A percentile compares a stretch with the other conserved stretches of the same genome.
Evolutionary conservation across 2,888 invertebrate genomes (phyloP).

Genomic region (Tenthredo mesomela): DNA sequence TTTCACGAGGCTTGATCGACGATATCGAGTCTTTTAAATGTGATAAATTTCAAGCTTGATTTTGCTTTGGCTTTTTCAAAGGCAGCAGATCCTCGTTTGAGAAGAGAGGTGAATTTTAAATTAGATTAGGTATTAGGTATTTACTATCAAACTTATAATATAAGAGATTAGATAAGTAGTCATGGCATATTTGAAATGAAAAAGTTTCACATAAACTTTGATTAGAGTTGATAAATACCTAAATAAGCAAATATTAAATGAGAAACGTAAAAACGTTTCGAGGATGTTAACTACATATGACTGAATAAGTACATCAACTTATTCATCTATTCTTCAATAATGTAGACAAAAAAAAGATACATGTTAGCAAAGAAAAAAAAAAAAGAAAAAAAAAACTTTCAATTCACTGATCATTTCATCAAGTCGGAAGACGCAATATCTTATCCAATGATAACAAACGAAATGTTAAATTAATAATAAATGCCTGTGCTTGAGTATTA

Average conservation of each 20-base stretch:
- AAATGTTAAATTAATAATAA: conserved; percentile 3
- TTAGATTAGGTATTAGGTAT: not conserved
- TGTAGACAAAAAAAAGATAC: not conserved
- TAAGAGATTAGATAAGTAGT: not conserved
- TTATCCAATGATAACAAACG: not conserved
- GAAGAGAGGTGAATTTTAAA: not conserved
- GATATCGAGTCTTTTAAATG: not conserved
- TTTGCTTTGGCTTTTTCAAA: not conserved
- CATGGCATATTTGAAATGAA: conserved; percentile 1
- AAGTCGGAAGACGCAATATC: conserved; percentile 20
- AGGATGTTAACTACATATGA: too few relatives aligned
- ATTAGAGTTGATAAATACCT: not conserved
- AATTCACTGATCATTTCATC: not conserved
- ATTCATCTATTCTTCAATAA: not conserved
- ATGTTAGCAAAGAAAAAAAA: not conserved
- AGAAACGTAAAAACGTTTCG: not conserved
- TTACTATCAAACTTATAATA: not conserved
- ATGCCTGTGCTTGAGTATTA: conserved; percentile 31
- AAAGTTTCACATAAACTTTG: not conserved
- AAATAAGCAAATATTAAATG: not conserved
- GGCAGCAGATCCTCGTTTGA: conserved; percentile 3
- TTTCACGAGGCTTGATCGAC: not conserved
- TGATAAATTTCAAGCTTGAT: not conserved
- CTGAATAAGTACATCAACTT: not conserved
- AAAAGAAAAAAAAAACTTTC: not conserved